Base-by-base conservation (phyloP, 1,140 invertebrate species). In the Trissolcus basalis region DNA sequence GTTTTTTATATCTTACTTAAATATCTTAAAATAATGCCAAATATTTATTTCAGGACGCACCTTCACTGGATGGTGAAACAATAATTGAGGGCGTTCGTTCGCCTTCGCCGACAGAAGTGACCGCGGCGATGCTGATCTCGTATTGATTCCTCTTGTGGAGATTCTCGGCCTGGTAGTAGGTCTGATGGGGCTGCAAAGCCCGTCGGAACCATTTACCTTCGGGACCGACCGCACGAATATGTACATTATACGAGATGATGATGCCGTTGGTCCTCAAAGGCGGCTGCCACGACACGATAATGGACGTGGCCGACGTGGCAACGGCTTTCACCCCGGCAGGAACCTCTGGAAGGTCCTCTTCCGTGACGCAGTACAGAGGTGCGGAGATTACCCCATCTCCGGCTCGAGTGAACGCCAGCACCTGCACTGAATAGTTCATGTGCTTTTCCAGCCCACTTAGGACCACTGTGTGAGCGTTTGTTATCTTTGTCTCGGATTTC, bases 351-450 rank as follows among this genome's bases (percentile, higher is more conserved):
- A 97, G 93, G 89, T 97, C 96, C 90, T 98, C 96, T 79, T 96
- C 92, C 13, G 97, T 98, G 68, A 93, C 92, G 81, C 96, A 97
- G 84, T 93, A 96, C 43, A 97, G 91, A 0, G 96, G 92, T 12
- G 91, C 89, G 51, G 95, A 96, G 58, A 93, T 90, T 11, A 94
- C 92, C 4, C 97, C 97, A 86, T 97, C 95, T 1, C 97, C 97
- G 47, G 95, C 94, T 47, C 93, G 90, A 1, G 96, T 98, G 86
- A 92, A 96, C 5, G 96, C 96, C 72, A 95, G 89, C 9, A 97
- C 94, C 63, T 87, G 86, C 0, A 98, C 93, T 47, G 95, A 97
- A 86, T 98, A 98, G 89, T 98, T 98, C n/a, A 96, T 96, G 85
- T 93, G 96, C 78, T 96, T 94, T 69, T 92, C 90, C 1, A 95